Conservation (phyloP, 2,113 vertebrate genomes). For the Rallus limicola region DNA sequence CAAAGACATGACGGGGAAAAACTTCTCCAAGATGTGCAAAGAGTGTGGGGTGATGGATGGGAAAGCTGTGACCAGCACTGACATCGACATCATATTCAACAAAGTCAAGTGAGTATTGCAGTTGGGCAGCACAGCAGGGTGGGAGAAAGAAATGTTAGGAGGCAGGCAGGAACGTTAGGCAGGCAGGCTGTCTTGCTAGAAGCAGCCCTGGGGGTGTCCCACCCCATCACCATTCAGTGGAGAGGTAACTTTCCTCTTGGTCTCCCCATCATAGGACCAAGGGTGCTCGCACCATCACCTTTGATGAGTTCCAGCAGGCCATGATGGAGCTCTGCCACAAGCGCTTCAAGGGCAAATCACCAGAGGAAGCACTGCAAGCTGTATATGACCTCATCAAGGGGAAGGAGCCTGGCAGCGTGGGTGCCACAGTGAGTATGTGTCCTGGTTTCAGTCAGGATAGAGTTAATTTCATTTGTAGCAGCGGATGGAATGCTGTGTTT, state of each 20-base stretch:
- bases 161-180: no score
- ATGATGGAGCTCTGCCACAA: conserved; percentile 84
- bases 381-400: conserved; percentile 80
- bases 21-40: conserved; percentile 90
- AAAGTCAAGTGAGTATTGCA: conserved; percentile 86
- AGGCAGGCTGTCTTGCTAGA: fast-evolving
- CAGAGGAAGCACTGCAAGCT: conserved; percentile 80
- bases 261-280: conserved; percentile 70
- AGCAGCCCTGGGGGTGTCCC: neutral
- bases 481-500: no score
- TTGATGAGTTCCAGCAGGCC: conserved; percentile 84
- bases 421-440: conserved; percentile 85
- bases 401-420: conserved; percentile 79
- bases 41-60: conserved; percentile 87
- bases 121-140: fast-evolving
- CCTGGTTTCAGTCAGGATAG: no score
- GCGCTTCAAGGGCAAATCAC: conserved; percentile 80
- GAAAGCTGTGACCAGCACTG: conserved; percentile 83
- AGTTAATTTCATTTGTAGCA: no score
- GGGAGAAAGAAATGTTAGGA: fast-evolving
- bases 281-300: conserved; percentile 83
- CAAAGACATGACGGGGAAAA: conserved; percentile 86
- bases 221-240: neutral
- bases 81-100: conserved; percentile 87
- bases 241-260: neutral